Evolutionary conservation across 2,888 invertebrate species (phyloP).

Genomic region (Agriotes lineatus): DNA sequence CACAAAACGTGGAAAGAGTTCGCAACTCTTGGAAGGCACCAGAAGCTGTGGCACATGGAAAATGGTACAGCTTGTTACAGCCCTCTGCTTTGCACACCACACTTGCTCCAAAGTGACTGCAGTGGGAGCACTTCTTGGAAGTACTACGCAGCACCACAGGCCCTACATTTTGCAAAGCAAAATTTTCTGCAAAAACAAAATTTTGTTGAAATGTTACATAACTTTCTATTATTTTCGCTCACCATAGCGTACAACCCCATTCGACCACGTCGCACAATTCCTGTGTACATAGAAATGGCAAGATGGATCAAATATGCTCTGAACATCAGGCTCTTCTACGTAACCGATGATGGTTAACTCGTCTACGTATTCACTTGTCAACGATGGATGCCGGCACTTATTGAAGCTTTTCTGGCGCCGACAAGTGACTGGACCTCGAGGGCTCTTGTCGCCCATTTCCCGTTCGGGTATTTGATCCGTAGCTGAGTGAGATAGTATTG

Average conservation of each 20-base stretch:
- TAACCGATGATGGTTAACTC: slow-evolving; percentile 89
- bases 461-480: slow-evolving; percentile 62
- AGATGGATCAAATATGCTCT: slow-evolving; percentile 77
- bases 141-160: slow-evolving; percentile 75
- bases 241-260: slow-evolving; percentile 70
- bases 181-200: slow-evolving; percentile 63
- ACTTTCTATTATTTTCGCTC: slow-evolving; percentile 32
- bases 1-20: slow-evolving; percentile 85
- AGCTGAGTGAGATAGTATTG: slow-evolving; percentile 60
- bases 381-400: slow-evolving; percentile 81
- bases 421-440: slow-evolving; percentile 73
- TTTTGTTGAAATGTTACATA: neutral
- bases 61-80: slow-evolving; percentile 90
- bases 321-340: slow-evolving; percentile 79
- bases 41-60: slow-evolving; percentile 93
- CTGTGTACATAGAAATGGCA: slow-evolving; percentile 88
- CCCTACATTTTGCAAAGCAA: slow-evolving; percentile 70
- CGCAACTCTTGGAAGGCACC: slow-evolving; percentile 91
- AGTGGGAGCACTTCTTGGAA: slow-evolving; percentile 85
- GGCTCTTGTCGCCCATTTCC: slow-evolving; percentile 70
- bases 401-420: slow-evolving; percentile 81
- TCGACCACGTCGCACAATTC: slow-evolving; percentile 89
- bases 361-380: slow-evolving; percentile 85
- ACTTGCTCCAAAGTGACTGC: slow-evolving; percentile 91
- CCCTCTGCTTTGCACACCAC: slow-evolving; percentile 85